A percentile compares a stretch with the other conserved stretches of the same genome.
These are phyloP conservation scores for Ceryle rudis DNA, from an alignment of 2,797 vertebrate genomes.

Conservation along the genomic window DNA sequence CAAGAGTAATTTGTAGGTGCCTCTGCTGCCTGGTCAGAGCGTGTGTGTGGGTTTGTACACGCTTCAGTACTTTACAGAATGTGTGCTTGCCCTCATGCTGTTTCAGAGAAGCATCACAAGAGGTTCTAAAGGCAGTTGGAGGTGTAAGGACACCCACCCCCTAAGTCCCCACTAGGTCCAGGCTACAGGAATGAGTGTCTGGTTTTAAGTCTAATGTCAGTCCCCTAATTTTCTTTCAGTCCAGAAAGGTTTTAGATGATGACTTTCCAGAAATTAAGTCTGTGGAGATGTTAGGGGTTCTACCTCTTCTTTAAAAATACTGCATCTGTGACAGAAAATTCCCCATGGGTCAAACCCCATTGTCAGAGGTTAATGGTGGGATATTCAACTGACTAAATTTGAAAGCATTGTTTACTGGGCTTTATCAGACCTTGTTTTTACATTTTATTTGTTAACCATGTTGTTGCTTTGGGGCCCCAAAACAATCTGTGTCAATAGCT, in stretches of 20 bases:
- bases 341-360: neutral
- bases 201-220: neutral
- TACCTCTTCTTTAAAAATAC: neutral
- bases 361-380: neutral
- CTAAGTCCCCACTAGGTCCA: neutral
- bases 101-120: neutral
- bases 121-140: neutral
- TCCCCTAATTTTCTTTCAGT: neutral
- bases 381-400: neutral
- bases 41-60: neutral
- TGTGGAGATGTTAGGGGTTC: neutral
- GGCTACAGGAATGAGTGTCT: neutral
- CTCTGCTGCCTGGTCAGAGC: neutral
- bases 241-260: neutral
- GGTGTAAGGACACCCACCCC: neutral
- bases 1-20: neutral
- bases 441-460: neutral
- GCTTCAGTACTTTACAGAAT: neutral
- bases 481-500: neutral
- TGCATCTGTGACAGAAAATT: neutral
- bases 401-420: neutral
- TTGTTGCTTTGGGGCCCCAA: neutral
- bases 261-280: neutral
- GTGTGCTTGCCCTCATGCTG: neutral
- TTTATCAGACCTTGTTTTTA: neutral